Evolutionary conservation across 2,113 vertebrate genomes (phyloP).

Genomic region (Podarcis raffonei): DNA sequence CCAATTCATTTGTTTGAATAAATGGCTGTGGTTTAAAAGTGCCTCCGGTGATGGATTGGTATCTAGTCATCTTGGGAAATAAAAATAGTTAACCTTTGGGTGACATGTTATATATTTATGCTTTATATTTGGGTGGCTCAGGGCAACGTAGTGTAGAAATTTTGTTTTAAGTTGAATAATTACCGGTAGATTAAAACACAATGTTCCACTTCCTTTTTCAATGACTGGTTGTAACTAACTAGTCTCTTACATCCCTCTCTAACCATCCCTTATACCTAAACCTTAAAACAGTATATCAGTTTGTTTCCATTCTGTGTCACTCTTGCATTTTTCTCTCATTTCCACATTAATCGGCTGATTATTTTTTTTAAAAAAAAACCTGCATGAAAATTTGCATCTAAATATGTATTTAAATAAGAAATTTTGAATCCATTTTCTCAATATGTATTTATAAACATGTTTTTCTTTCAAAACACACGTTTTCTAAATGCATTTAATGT

Average conservation of each 20-base stretch:
- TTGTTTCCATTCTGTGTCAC: neutral
- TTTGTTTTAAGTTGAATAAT: neutral
- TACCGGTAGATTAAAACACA: neutral
- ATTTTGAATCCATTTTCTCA: too few species aligned
- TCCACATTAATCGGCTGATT: neutral
- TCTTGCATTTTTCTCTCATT: neutral
- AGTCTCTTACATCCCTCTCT: neutral
- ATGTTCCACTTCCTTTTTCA: neutral
- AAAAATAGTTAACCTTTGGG: slow-evolving; percentile 50
- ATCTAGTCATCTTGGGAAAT: slow-evolving; percentile 59
- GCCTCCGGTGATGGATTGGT: slow-evolving; percentile 35
- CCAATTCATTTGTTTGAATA: slow-evolving; percentile 55
- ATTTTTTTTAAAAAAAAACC: neutral
- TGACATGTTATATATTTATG: slow-evolving; percentile 34
- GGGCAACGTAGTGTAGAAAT: neutral
- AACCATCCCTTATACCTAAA: neutral
- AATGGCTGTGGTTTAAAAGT: slow-evolving; percentile 52
- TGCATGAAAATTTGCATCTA: neutral
- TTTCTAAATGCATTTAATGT: neutral
- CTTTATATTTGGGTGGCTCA: neutral
- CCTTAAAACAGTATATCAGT: neutral
- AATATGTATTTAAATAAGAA: neutral
- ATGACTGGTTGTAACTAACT: neutral
- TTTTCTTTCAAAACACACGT: neutral
- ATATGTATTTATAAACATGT: neutral